A percentile compares a stretch with the other conserved stretches of the same genome.
These are phyloP conservation scores for Solenodon paradoxus DNA, from an alignment of 2,113 vertebrate genomes.

Conservation along the genomic window DNA sequence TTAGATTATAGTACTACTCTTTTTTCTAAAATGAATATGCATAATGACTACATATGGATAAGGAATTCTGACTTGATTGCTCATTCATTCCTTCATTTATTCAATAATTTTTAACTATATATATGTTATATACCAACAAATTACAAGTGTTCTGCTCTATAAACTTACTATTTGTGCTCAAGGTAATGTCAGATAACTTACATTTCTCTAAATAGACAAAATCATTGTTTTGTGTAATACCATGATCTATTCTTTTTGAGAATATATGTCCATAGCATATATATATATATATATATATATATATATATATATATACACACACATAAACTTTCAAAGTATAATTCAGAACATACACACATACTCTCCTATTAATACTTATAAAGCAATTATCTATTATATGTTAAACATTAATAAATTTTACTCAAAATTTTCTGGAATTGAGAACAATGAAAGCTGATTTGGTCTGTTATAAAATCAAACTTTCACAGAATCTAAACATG, in stretches of 20 bases:
- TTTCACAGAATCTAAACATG: neutral
- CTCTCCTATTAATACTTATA: neutral
- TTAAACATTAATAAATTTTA: neutral
- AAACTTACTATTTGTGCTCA: neutral
- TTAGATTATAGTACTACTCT: neutral
- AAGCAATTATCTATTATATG: neutral
- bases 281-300: too few relatives aligned
- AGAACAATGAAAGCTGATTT: neutral
- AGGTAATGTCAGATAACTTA: neutral
- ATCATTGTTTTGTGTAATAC: neutral
- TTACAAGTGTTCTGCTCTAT: neutral
- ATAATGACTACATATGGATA: neutral
- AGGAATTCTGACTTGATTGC: neutral
- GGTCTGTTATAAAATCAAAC: neutral
- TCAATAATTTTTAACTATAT: neutral
- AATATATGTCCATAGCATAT: neutral
- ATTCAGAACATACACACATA: neutral
- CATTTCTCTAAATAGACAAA: neutral
- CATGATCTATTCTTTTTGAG: neutral
- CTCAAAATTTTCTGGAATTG: neutral
- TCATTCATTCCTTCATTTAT: neutral
- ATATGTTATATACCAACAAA: neutral
- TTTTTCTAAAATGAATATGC: neutral
- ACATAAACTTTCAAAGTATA: conserved; percentile 23
- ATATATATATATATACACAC: too few relatives aligned